These are phyloP conservation scores for Buceros bicornis DNA, from an alignment of 2,797 vertebrate species.

Conservation along the genomic window DNA sequence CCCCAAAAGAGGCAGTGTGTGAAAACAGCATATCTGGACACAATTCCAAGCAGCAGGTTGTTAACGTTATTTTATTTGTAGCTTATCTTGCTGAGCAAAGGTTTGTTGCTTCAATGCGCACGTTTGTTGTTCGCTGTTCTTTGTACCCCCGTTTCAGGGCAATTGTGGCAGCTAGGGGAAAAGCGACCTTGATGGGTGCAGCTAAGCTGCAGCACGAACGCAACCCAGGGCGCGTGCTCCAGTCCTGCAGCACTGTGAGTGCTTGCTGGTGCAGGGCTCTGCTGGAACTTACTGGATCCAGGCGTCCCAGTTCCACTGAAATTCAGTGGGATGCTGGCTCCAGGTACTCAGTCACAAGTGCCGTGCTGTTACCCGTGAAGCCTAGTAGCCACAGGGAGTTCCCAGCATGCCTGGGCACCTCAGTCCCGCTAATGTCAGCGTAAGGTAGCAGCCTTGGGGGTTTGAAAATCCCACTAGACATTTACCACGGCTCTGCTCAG, in stretches of 20 bases:
- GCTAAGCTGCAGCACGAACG: background rate
- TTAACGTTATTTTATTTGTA: background rate
- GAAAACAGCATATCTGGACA: background rate
- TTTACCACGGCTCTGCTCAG: background rate
- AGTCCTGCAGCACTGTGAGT: background rate
- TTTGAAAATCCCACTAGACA: background rate
- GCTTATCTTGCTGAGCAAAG: constrained; percentile 13
- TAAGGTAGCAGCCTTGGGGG: background rate
- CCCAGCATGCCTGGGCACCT: background rate
- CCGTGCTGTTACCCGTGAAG: background rate
- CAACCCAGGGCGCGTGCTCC: background rate
- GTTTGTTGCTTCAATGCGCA: background rate
- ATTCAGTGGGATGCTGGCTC: background rate
- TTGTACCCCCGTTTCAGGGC: background rate
- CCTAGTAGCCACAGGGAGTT: background rate
- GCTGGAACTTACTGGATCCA: background rate
- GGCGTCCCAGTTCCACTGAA: background rate
- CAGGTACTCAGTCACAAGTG: background rate
- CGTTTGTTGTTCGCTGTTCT: background rate
- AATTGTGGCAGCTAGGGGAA: background rate
- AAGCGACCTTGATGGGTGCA: background rate
- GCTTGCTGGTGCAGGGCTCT: background rate
- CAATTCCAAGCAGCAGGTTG: background rate
- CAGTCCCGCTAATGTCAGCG: background rate
- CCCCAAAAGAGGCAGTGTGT: background rate